Evolutionary conservation across 35 echinoderm and acorn worm genomes (phyloP), one percentile per base, ranked within the genome.

Genomic region (Heliocidaris erythrogramma): DNA sequence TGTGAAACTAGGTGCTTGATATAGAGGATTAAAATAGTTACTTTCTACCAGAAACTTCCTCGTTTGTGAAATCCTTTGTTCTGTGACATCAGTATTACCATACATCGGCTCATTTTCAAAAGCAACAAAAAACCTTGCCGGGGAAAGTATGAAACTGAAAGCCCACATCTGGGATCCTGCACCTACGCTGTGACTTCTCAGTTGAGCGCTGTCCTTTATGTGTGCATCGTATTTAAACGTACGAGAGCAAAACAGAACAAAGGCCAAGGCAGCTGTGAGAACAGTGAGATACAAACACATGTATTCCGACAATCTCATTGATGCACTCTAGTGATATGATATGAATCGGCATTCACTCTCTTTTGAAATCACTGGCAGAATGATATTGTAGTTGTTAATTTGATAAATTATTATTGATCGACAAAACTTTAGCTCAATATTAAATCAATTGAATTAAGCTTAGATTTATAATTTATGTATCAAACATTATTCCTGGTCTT

Each of bases 21-120:
- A n/a, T 5, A 78, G 18, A n/a, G 7, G 7, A 78, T 24, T n/a
- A 78, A 18, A 78, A 78, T 78, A 18, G 17, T n/a, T 7, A 78
- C 65, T 78, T 78, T 78, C 65, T 78, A 78, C 21, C 65, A 78
- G 65, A 78, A 27, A 78, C 65, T 78, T 78, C 65, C 65, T 78
- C 5, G 7, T 78, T 8, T 78, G 65, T 78, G 18, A 78, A 78
- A 21, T 78, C 18, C 65, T 78, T 78, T 78, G 65, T 78, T 78
- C 27, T 21, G 21, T 78, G 3, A 21, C 27, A 78, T 78, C 27
- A n/a, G 21, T 78, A 7, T 78, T 4, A n/a, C 65, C 65, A 78
- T 78, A 18, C 27, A 78, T 42, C 35, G 35, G 35, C 27, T 21
- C 65, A 78, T 78, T 78, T 24, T 78, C 4, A 18, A 27, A 78